Evolutionary conservation across 1,140 invertebrate genomes (phyloP), one percentile per base, ranked within the genome.

Genomic region (Babylonia areolata): DNA sequence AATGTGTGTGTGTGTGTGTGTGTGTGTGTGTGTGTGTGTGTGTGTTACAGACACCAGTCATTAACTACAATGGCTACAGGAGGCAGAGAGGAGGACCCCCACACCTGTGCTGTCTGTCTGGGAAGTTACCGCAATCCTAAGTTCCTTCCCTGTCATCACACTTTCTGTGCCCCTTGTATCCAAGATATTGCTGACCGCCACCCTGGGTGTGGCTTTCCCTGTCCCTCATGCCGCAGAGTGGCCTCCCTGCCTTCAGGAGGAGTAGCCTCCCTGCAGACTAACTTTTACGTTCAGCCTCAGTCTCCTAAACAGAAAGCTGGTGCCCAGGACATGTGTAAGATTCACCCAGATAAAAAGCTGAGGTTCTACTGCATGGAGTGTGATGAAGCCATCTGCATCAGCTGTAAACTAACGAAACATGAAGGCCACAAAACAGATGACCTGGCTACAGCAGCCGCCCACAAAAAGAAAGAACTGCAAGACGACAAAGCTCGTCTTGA

Each of bases 21-120:
- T 69, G 58, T 69, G 58, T 69, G 58, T 69, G 58, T 69, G 58
- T 69, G 58, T 69, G 58, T 69, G 58, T 69, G 58, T 69, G 58
- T 69, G 58, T 69, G 58, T 69, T n/a, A n/a, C n/a, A n/a, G n/a
- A n/a, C n/a, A n/a, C n/a, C n/a, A n/a, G n/a, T n/a, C n/a, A n/a
- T n/a, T n/a, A n/a, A n/a, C n/a, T n/a, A n/a, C n/a, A n/a, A n/a
- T n/a, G n/a, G n/a, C n/a, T n/a, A n/a, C n/a, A n/a, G n/a, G n/a
- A n/a, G n/a, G n/a, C n/a, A n/a, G n/a, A n/a, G n/a, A n/a, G n/a
- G n/a, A n/a, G n/a, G n/a, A n/a, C n/a, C n/a, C n/a, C n/a, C n/a
- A n/a, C n/a, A n/a, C n/a, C n/a, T n/a, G n/a, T n/a, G n/a, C n/a
- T n/a, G n/a, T n/a, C n/a, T n/a, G n/a, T n/a, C n/a, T n/a, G n/a